A percentile compares a stretch with the other conserved stretches of the same genome.
These are phyloP conservation scores for Pseudomyrmex concolor DNA, from an alignment of 1,140 invertebrate genomes.

Conservation along the genomic window DNA sequence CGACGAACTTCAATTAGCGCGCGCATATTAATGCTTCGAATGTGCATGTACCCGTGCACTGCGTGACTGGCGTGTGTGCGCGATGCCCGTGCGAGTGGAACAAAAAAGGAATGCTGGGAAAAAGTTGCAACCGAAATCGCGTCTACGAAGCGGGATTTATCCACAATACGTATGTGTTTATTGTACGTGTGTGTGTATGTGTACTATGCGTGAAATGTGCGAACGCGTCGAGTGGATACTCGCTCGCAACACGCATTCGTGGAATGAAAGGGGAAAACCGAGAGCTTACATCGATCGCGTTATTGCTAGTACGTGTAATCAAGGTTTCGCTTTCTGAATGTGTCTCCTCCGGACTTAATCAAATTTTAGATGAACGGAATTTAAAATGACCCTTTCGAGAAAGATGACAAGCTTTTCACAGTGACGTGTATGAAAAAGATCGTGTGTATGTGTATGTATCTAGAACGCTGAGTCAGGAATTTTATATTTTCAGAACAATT, in stretches of 20 bases:
- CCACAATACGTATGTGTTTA: background rate
- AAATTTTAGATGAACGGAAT: slow-evolving; percentile 52
- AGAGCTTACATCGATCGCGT: slow-evolving; percentile 55
- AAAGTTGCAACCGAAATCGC: slow-evolving; percentile 40
- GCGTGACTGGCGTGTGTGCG: background rate
- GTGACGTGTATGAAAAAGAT: background rate
- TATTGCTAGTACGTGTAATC: slow-evolving; percentile 43
- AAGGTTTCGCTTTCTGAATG: slow-evolving; percentile 53
- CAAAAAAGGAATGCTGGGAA: slow-evolving; percentile 14
- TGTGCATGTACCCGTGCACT: background rate
- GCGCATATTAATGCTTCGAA: slow-evolving; percentile 58
- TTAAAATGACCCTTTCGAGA: slow-evolving; percentile 34
- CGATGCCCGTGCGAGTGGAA: background rate
- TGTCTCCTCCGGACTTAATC: slow-evolving; percentile 44
- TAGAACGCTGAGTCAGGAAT: slow-evolving; percentile 21
- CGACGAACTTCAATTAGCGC: slow-evolving; percentile 62
- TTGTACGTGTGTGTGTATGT: background rate
- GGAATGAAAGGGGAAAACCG: slow-evolving; percentile 27
- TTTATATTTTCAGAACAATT: slow-evolving; percentile 34
- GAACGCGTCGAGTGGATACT: background rate
- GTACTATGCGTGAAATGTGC: too few species aligned
- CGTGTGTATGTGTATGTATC: too few species aligned
- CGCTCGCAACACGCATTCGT: slow-evolving; percentile 21
- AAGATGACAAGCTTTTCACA: slow-evolving; percentile 27
- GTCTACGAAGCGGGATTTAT: slow-evolving; percentile 31